Percentiles rank a stretch among this genome's conserved stretches.
Conservation (phyloP, 2,797 vertebrate species). For the Rhinophrynus dorsalis region DNA sequence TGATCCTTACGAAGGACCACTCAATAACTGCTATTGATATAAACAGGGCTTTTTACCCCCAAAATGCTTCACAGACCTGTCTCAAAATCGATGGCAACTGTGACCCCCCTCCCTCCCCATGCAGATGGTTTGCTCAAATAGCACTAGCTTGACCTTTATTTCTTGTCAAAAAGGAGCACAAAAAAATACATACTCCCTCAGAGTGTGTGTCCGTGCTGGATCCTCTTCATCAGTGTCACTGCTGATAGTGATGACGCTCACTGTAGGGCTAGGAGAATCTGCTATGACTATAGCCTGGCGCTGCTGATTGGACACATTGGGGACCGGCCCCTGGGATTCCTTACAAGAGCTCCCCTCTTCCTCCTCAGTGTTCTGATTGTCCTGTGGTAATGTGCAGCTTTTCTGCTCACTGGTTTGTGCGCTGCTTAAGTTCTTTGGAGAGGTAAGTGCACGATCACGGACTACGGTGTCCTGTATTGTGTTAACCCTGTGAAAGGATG, state of each 20-base stretch:
- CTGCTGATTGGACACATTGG: slow-evolving; percentile 74
- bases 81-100: too few species aligned
- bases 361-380: slow-evolving; percentile 66
- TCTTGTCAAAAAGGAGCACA: too few species aligned
- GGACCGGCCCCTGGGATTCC: slow-evolving; percentile 69
- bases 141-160: too few species aligned
- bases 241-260: slow-evolving; percentile 95
- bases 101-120: too few species aligned
- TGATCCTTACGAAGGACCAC: too few species aligned
- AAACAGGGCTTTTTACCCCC: too few species aligned
- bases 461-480: slow-evolving; percentile 83
- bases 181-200: slow-evolving; percentile 83
- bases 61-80: too few species aligned
- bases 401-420: slow-evolving; percentile 80
- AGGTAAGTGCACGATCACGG: slow-evolving; percentile 84
- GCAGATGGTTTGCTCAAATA: slow-evolving; percentile 15
- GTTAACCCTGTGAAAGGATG: slow-evolving; percentile 76
- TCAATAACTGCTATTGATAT: too few species aligned
- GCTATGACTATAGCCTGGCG: slow-evolving; percentile 86
- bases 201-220: slow-evolving; percentile 72
- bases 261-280: slow-evolving; percentile 83
- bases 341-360: slow-evolving; percentile 74
- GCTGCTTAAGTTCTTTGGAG: slow-evolving; percentile 87
- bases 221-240: slow-evolving; percentile 90
- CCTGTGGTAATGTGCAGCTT: slow-evolving; percentile 72